Percentiles rank a stretch among this genome's conserved stretches.
These are phyloP conservation scores for Hydrolagus affinis DNA, from an alignment of 2,113 vertebrate genomes.

Conservation along the genomic window DNA sequence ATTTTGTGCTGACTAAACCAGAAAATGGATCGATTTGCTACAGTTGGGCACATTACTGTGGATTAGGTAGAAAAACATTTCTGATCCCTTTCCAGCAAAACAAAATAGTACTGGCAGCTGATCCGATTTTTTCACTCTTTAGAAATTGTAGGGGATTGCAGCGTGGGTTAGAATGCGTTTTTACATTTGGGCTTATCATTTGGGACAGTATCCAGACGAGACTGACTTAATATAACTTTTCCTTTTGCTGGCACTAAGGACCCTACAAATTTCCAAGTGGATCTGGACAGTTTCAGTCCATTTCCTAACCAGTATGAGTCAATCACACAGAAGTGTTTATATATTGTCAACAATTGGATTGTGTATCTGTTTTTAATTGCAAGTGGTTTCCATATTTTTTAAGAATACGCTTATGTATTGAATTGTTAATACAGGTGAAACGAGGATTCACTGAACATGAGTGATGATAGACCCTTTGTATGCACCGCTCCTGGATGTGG, in stretches of 20 bases:
- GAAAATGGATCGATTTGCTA: too few relatives aligned
- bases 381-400: neutral
- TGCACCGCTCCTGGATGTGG: slow-evolving; percentile 97
- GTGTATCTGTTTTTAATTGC: too few relatives aligned
- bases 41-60: too few relatives aligned
- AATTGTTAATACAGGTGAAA: slow-evolving; percentile 56
- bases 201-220: neutral
- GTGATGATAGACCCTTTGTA: slow-evolving; percentile 98
- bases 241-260: neutral
- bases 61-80: too few relatives aligned
- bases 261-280: neutral
- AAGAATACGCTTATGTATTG: neutral
- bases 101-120: too few relatives aligned
- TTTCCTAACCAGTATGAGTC: neutral
- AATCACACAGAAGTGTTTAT: neutral
- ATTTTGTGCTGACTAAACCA: too few relatives aligned
- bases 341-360: neutral
- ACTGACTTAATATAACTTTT: neutral
- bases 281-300: neutral
- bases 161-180: neutral
- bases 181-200: neutral
- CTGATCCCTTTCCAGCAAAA: too few relatives aligned
- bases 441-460: slow-evolving; percentile 95
- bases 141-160: neutral
- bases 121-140: too few relatives aligned